phyloP scores from a whole-genome alignment of 2,888 invertebrate genomes.

The Metalampra italica region DNA sequence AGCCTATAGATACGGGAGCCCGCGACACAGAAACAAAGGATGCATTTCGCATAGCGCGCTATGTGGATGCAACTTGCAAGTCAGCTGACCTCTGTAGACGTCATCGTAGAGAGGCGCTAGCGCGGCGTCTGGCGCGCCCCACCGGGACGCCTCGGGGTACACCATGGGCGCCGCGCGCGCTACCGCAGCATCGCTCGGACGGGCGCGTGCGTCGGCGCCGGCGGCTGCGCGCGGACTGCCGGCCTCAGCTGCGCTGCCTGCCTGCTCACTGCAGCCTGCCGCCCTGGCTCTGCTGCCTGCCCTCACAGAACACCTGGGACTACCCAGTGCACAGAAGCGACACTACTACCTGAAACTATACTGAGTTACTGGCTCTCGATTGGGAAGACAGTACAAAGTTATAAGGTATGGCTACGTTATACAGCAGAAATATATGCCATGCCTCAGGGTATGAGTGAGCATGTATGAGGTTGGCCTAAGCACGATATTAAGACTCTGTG shows the following conservation, averaged over 20 bases:
- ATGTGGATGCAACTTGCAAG: constrained; percentile 34
- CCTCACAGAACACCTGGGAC: neutral
- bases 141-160: constrained; percentile 80
- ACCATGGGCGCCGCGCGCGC: constrained; percentile 76
- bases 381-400: neutral
- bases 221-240: constrained; percentile 65
- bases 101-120: constrained; percentile 83
- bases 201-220: constrained; percentile 62
- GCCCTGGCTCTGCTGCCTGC: constrained; percentile 7
- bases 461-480: too few species aligned
- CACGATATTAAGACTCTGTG: too few species aligned
- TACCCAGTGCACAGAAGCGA: constrained; percentile 5
- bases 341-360: neutral
- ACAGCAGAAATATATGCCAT: too few species aligned
- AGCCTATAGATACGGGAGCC: constrained; percentile 8
- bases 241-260: constrained; percentile 4
- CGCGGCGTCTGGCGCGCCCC: constrained; percentile 80
- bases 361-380: neutral
- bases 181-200: constrained; percentile 33
- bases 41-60: constrained; percentile 27
- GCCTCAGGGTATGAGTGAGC: too few species aligned
- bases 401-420: too few species aligned
- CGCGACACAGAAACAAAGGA: constrained; percentile 10
- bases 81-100: constrained; percentile 81
- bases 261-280: constrained; percentile 7